A percentile compares a stretch with the other conserved stretches of the same genome.
Conservation (phyloP, 2,888 invertebrate species). For the Galerucella calmariensis region DNA sequence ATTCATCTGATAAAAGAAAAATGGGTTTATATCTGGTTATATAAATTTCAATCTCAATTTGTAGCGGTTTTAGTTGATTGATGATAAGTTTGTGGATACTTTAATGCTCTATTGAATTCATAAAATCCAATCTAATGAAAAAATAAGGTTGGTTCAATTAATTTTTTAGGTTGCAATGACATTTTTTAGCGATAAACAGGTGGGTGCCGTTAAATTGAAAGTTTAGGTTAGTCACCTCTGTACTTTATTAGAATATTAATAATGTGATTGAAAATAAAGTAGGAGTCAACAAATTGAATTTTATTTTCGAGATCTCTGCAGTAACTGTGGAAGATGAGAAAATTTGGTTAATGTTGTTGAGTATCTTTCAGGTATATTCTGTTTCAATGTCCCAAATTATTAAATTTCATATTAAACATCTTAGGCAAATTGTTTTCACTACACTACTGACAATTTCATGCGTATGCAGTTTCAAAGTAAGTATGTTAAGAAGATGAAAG, state of each 20-base stretch:
- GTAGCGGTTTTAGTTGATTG: neutral
- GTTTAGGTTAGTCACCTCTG: conserved; percentile 3
- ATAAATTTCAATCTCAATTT: neutral
- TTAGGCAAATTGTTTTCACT: neutral
- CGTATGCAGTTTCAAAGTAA: neutral
- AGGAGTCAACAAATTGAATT: neutral
- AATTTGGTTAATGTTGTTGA: neutral
- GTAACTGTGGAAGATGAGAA: neutral
- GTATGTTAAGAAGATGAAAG: neutral
- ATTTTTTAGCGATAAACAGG: neutral
- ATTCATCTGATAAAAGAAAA: neutral
- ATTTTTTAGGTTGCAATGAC: neutral
- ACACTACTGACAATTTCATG: neutral
- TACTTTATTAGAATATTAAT: neutral
- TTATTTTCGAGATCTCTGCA: neutral
- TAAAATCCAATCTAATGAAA: neutral
- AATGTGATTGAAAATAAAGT: neutral
- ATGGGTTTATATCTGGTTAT: neutral
- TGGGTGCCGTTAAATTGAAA: neutral
- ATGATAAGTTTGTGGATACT: neutral
- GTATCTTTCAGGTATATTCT: too few relatives aligned
- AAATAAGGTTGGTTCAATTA: too few relatives aligned
- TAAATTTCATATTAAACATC: too few relatives aligned
- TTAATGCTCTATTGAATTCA: too few relatives aligned
- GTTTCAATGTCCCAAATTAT: too few relatives aligned